These are phyloP conservation scores for Caenorhabditis inopinata DNA, from an alignment of 1,140 invertebrate genomes.

Conservation along the genomic window DNA sequence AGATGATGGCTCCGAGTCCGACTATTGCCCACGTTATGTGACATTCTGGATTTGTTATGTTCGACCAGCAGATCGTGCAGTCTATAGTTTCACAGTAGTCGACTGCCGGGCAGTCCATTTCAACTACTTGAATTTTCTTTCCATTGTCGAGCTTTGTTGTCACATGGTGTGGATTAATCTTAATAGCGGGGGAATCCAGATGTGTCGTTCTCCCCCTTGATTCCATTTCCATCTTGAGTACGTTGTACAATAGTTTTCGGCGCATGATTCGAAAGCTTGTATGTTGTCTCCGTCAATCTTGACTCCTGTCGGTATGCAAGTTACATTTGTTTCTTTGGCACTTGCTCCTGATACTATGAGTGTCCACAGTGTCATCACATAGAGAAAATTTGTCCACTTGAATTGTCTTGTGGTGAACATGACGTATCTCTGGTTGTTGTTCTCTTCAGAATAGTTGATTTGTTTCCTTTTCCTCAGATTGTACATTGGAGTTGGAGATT, in stretches of 20 bases:
- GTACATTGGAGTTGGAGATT: neutral
- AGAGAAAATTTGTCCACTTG: neutral
- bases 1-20: too few relatives aligned
- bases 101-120: too few relatives aligned
- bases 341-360: neutral
- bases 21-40: too few relatives aligned
- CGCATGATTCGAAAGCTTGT: neutral
- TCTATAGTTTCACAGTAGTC: too few relatives aligned
- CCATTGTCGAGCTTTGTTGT: too few relatives aligned
- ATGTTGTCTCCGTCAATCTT: neutral
- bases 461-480: neutral
- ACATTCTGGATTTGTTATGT: too few relatives aligned
- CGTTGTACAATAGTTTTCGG: neutral
- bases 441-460: neutral
- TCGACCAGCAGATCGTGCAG: too few relatives aligned
- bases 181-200: too few relatives aligned
- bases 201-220: too few relatives aligned
- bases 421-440: too few relatives aligned
- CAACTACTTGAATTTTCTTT: too few relatives aligned
- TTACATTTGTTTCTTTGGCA: neutral
- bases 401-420: neutral
- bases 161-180: too few relatives aligned
- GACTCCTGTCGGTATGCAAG: neutral
- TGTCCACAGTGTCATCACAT: neutral
- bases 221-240: neutral